These are phyloP conservation scores for Henricia sp. DNA, from an alignment of 53 echinoderm and acorn worm genomes.

Conservation along the genomic window DNA sequence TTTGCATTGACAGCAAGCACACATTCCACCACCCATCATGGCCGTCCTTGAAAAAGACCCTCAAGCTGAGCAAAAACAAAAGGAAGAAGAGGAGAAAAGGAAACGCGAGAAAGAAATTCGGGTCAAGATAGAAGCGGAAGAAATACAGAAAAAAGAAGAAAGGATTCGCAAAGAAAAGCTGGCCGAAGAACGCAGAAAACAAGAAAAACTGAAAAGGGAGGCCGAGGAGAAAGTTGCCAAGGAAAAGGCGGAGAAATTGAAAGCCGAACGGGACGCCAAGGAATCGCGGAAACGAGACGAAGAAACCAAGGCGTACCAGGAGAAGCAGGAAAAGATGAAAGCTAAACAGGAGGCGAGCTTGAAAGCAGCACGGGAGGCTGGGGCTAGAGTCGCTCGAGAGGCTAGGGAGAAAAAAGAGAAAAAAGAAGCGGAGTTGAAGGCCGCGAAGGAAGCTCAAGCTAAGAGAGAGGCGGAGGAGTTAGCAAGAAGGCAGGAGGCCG, in stretches of 20 bases:
- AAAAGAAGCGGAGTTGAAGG: slow-evolving; percentile 22
- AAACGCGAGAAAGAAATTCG: slow-evolving; percentile 65
- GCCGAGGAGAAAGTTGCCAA: slow-evolving; percentile 63
- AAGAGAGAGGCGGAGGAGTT: slow-evolving; percentile 4
- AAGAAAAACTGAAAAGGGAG: slow-evolving; percentile 50
- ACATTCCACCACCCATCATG: slow-evolving; percentile 87
- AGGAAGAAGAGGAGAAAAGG: slow-evolving; percentile 58
- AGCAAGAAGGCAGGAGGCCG: slow-evolving; percentile 8
- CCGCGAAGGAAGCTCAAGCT: slow-evolving; percentile 11
- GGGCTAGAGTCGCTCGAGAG: slow-evolving; percentile 11
- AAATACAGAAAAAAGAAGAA: slow-evolving; percentile 45
- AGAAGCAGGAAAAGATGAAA: slow-evolving; percentile 32
- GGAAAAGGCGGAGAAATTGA: slow-evolving; percentile 53
- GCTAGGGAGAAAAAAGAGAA: slow-evolving; percentile 41
- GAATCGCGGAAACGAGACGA: slow-evolving; percentile 37
- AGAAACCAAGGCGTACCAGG: slow-evolving; percentile 19
- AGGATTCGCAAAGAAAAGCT: slow-evolving; percentile 64
- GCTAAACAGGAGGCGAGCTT: slow-evolving; percentile 44
- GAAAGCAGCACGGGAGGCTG: slow-evolving; percentile 53
- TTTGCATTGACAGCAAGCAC: slow-evolving; percentile 75
- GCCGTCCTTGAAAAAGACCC: slow-evolving; percentile 87
- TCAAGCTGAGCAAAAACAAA: slow-evolving; percentile 65
- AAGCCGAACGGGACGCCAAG: slow-evolving; percentile 43
- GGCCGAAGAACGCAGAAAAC: slow-evolving; percentile 62
- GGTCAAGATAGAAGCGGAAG: slow-evolving; percentile 45